A percentile compares a stretch with the other conserved stretches of the same genome.
These are phyloP conservation scores for Zaprionus davidi DNA, from an alignment of 1,140 invertebrate genomes.

Conservation along the genomic window DNA sequence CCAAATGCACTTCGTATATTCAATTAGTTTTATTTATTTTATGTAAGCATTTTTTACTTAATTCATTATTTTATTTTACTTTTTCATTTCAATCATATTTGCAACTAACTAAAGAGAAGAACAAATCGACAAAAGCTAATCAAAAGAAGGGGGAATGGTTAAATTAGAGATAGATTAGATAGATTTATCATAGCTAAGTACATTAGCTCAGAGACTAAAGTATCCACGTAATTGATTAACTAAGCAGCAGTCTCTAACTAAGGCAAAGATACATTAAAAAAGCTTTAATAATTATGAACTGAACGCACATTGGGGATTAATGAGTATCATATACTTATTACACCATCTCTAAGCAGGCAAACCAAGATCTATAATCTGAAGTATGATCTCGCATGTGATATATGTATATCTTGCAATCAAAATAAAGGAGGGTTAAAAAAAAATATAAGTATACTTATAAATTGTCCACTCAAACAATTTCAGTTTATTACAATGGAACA, in stretches of 20 bases:
- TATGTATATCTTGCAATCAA: background rate
- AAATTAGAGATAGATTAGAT: background rate
- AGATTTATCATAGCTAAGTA: conserved; percentile 10
- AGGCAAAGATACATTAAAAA: background rate
- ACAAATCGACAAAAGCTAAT: conserved; percentile 2
- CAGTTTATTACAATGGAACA: conserved; percentile 30
- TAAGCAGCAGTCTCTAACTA: conserved; percentile 8
- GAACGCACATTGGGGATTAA: background rate
- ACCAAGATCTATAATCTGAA: background rate
- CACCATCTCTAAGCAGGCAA: background rate
- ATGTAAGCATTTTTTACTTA: background rate
- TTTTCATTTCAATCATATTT: background rate
- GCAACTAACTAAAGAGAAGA: conserved; percentile 20
- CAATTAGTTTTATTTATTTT: background rate
- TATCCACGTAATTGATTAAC: conserved; percentile 11
- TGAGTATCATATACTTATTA: background rate
- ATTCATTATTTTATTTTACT: background rate
- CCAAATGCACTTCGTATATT: conserved; percentile 16
- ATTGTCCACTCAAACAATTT: conserved; percentile 7
- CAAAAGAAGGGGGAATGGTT: background rate
- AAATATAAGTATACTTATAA: background rate
- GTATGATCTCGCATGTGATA: too few species aligned
- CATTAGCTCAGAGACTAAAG: conserved; percentile 1
- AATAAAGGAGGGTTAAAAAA: background rate
- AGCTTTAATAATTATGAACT: background rate